Conservation (phyloP, 2,888 invertebrate genomes). For the Lamellibrachia columna region DNA sequence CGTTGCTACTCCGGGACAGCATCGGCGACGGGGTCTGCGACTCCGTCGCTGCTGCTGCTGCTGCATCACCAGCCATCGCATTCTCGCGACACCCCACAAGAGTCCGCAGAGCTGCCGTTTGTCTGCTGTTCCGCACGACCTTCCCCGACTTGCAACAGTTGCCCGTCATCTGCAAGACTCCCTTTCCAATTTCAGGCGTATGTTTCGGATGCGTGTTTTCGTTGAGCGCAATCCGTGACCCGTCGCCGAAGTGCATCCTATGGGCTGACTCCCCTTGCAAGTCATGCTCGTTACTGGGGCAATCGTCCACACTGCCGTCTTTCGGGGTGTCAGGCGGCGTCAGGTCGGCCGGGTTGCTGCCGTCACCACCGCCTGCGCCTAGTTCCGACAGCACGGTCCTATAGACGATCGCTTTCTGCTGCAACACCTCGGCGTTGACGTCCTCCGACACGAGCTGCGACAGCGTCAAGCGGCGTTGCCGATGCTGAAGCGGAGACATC, state of each 20-base stretch:
- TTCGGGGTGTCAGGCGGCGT: neutral
- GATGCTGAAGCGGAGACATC: neutral
- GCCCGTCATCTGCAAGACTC: neutral
- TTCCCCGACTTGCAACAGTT: neutral
- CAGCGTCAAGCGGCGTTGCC: slow-evolving; percentile 6
- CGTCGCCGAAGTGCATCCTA: neutral
- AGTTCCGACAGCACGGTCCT: slow-evolving; percentile 2
- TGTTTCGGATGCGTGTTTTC: neutral
- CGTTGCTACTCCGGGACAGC: neutral
- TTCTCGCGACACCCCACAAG: neutral
- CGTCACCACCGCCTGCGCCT: neutral
- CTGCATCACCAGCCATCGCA: slow-evolving; percentile 1
- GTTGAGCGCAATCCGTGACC: neutral
- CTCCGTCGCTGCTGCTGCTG: neutral
- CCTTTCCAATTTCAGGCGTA: neutral
- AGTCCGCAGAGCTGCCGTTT: neutral
- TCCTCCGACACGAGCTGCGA: slow-evolving; percentile 20
- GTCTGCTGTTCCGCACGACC: neutral
- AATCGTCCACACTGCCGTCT: neutral
- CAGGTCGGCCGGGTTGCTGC: neutral
- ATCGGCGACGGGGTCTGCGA: neutral
- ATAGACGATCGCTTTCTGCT: slow-evolving; percentile 18
- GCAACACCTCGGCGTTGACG: neutral
- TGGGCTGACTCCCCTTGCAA: neutral
- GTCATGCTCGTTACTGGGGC: neutral